Base-by-base conservation (phyloP, 92 coral and sea anemone species). In the Epizoanthus illoricatus region DNA sequence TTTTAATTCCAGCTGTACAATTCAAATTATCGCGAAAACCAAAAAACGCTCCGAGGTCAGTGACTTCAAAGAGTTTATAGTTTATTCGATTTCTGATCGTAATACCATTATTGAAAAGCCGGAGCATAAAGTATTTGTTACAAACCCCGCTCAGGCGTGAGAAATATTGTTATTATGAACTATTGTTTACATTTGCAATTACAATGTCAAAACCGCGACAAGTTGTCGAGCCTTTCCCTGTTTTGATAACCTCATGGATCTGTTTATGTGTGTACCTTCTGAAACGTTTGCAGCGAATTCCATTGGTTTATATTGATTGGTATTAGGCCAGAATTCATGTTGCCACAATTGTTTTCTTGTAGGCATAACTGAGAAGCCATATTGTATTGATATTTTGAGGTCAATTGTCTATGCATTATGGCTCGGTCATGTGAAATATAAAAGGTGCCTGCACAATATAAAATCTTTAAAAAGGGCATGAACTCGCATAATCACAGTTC, bases 241-340 rank as follows among this genome's bases (percentile, higher is more conserved):
- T 78, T 78, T 43, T 63, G 82, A 78, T 78, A 78, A 78, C 82
- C 82, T 40, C 40, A 42, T 56, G 69, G 76, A 18, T 71, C 76
- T 43, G 76, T 47, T 3, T 12, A 20, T n/a, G 17, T 39, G n/a
- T 70, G n/a, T 60, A 45, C 71, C n/a, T 18, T 63, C 72, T 18
- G 17, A n/a, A 4, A 40, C 18, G 64, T 42, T 62, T 15, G 33
- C 12, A 5, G 4, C 8, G 52, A 60, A 75, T 10, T 45, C 5
- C 18, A 54, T 19, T 20, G 71, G 82, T 63, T 63, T 21, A 74
- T 58, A 33, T 57, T 62, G 71, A 42, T 11, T 63, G 18, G 69
- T 4, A n/a, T 20, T 78, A 43, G 16, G 18, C 33, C 12, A 52
- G 15, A 67, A 78, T 15, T 63, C 23, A 24, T 63, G 17, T 75